Evolutionary conservation across 2,888 invertebrate genomes (phyloP), one percentile per base, ranked within the genome.

Genomic region (Macrosiphum euphorbiae): DNA sequence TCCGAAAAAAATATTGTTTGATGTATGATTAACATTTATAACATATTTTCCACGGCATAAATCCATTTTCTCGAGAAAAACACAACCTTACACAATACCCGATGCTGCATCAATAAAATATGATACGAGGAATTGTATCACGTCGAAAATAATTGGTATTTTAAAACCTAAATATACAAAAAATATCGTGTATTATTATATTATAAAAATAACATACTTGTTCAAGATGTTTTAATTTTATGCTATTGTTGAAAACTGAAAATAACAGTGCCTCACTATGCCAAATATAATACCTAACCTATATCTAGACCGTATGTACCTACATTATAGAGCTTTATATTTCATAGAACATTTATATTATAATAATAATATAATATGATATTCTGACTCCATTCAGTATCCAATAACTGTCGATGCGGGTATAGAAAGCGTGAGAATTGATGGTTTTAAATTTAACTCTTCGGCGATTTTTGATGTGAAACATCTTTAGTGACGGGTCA

Each of bases 401-500:
- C 20, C 20, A 20, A 78, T 35, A 78, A 35, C 35, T 20, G 20
- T 78, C 8, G 35, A 78, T 55, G 55, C 3, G 8, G 78, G 3
- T 78, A 20, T 78, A 78, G 35, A 35, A 78, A 20, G 3, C 78
- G 8, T 67, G 35, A 8, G 35, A 78, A 78, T 78, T 35, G 35
- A 78, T 78, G 78, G 35, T 20, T 78, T 47, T 20, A 28, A 87
- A 50, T 87, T 87, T 87, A 87, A 87, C 87, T 87, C n/a, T 87
- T 20, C 87, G 87, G n/a, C n/a, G 87, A n/a, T 24, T 88, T 88
- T 52, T 35, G 16, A 88, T 52, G 52, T n/a, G 52, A 52, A 52
- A 88, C 52, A 52, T 52, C 50, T 88, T 88, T 88, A 52, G 87
- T 88, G 52, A 88, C 87, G 87, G 87, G n/a, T 88, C 87, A 35